Evolutionary conservation across 2,888 invertebrate genomes (phyloP), one percentile per base, ranked within the genome.

Genomic region (Polydrusus tereticollis): DNA sequence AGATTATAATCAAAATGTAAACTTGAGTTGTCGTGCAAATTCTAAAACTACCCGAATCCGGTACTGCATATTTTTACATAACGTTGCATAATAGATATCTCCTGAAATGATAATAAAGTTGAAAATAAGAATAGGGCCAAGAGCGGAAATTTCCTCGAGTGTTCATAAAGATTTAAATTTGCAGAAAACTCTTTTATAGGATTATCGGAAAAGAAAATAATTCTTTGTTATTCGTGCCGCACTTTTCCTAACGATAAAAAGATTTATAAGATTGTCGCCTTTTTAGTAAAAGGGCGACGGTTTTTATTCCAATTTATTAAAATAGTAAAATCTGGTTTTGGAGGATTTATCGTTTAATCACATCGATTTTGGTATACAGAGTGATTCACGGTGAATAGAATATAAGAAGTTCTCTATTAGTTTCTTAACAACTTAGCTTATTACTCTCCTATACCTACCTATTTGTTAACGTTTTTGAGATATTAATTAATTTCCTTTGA

Each of bases 151-250:
- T 69, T 63, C 62, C 69, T 43, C 52, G 58, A 73, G 66, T 67
- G 60, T 67, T 70, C 66, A 58, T 59, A 23, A 50, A 67, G 69
- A 67, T 66, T 66, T 65, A 66, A 58, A 72, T 64, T 67, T 66
- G 67, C 41, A 63, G 68, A 64, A 75, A 73, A 68, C 57, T 68
- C 67, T 64, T 50, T 63, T 63, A 72, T 26, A 43, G 64, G 64
- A 69, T 69, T 72, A 64, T 72, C 69, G 63, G 14, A 43, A 41
- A 59, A 33, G 55, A 41, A 71, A 70, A 55, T 59, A 64, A 52
- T 81, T 82, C 81, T 83, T 83, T 83, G 83, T 83, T 84, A 84
- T 83, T 83, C 83, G 82, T 83, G 82, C 83, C 80, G 80, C 81
- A 80, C 81, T 41, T 41, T n/a, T 6, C 33, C 36, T 41, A 16